Conservation (phyloP, 2,888 invertebrate genomes). For the Drosophila kuntzei region DNA sequence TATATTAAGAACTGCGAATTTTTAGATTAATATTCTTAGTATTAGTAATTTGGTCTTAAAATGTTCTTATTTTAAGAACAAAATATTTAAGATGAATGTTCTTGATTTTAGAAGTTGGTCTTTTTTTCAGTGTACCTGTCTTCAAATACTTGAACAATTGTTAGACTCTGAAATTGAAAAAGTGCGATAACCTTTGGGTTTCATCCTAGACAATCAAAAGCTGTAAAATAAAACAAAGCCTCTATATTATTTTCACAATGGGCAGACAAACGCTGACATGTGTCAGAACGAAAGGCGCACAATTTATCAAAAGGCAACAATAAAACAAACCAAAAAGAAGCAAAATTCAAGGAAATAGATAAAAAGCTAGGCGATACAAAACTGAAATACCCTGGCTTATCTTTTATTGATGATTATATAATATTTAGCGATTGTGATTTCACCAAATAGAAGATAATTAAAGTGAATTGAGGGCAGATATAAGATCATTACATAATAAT, state of each 20-base stretch:
- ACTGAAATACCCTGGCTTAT: constrained; percentile 34
- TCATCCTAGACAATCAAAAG: constrained; percentile 48
- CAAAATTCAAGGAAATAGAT: constrained; percentile 28
- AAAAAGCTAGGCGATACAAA: neutral
- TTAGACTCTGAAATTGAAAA: constrained; percentile 17
- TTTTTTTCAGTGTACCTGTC: too few species aligned
- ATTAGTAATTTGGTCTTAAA: too few species aligned
- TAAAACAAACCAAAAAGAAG: constrained; percentile 50
- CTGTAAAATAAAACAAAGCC: constrained; percentile 35
- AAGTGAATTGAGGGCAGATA: neutral
- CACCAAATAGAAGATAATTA: neutral
- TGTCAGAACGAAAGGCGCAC: constrained; percentile 77
- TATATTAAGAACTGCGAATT: too few species aligned
- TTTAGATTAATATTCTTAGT: too few species aligned
- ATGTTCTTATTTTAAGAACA: too few species aligned
- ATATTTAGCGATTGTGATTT: neutral
- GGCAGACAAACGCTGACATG: constrained; percentile 76
- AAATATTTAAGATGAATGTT: too few species aligned
- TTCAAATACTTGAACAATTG: constrained; percentile 3
- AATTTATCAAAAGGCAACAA: constrained; percentile 78
- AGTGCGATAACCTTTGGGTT: constrained; percentile 55
- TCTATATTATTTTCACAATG: constrained; percentile 50
- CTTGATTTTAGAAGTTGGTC: too few species aligned
- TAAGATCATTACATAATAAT: neutral
- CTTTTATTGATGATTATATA: neutral